Percentiles rank a stretch among this genome's conserved stretches.
These are phyloP conservation scores for Pangasius sanitwongsei DNA, from an alignment of 2,797 vertebrate genomes.

Conservation along the genomic window DNA sequence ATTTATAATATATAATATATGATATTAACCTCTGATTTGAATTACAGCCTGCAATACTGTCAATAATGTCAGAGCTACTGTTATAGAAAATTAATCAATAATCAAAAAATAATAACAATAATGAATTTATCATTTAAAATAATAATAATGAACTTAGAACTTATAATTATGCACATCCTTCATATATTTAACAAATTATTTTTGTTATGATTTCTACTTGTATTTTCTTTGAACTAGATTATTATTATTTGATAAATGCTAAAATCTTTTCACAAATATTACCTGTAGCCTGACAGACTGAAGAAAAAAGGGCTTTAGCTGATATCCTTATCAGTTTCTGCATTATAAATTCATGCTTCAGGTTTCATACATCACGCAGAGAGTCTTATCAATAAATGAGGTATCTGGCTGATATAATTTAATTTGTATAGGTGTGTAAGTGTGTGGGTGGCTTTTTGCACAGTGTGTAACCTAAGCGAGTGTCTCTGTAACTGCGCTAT, in stretches of 20 bases:
- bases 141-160: background rate
- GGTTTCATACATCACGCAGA: background rate
- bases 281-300: background rate
- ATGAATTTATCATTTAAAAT: background rate
- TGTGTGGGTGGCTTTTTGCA: slow-evolving; percentile 58
- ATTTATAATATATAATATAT: background rate
- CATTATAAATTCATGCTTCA: background rate
- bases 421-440: slow-evolving; percentile 42
- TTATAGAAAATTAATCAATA: background rate
- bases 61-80: background rate
- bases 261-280: background rate
- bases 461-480: slow-evolving; percentile 15
- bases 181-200: background rate
- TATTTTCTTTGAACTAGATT: background rate
- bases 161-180: background rate
- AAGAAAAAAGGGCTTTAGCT: background rate
- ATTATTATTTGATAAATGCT: slow-evolving; percentile 3
- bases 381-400: slow-evolving; percentile 1
- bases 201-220: background rate
- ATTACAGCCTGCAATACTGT: background rate
- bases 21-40: background rate
- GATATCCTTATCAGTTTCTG: background rate
- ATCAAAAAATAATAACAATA: background rate
- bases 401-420: background rate
- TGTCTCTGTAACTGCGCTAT: background rate